Percentiles rank a stretch among this genome's conserved stretches.
Evolutionary conservation across 1,140 invertebrate genomes (phyloP).

Genomic region (Steinernema khuongi): DNA sequence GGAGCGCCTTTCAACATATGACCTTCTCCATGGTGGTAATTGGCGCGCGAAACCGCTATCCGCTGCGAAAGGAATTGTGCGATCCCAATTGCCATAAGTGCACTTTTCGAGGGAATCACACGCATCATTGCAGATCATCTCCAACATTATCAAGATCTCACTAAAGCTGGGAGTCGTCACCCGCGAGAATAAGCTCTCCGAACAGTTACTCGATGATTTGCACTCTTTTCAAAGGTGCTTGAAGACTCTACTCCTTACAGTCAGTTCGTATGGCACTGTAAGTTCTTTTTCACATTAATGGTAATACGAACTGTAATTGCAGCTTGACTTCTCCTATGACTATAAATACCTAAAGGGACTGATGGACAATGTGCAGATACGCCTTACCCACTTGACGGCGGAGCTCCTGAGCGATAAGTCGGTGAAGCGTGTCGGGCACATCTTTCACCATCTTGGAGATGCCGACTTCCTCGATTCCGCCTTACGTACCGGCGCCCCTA

Average conservation of each 20-base stretch:
- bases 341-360: background rate
- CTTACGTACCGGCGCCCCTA: background rate
- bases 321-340: constrained; percentile 6
- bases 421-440: background rate
- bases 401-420: background rate
- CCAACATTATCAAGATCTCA: background rate
- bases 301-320: background rate
- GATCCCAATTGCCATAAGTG: too few species aligned
- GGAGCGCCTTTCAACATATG: too few species aligned
- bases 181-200: background rate
- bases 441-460: background rate
- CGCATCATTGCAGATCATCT: background rate
- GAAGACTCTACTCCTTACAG: background rate
- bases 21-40: background rate
- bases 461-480: background rate
- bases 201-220: background rate
- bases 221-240: background rate
- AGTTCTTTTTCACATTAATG: background rate
- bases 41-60: background rate
- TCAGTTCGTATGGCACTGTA: background rate
- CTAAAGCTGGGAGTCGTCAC: background rate
- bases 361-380: background rate
- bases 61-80: background rate
- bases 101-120: background rate
- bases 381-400: background rate